These are phyloP conservation scores for Enteromius unitaeniatus DNA, from an alignment of 2,797 vertebrate genomes.

Conservation along the genomic window DNA sequence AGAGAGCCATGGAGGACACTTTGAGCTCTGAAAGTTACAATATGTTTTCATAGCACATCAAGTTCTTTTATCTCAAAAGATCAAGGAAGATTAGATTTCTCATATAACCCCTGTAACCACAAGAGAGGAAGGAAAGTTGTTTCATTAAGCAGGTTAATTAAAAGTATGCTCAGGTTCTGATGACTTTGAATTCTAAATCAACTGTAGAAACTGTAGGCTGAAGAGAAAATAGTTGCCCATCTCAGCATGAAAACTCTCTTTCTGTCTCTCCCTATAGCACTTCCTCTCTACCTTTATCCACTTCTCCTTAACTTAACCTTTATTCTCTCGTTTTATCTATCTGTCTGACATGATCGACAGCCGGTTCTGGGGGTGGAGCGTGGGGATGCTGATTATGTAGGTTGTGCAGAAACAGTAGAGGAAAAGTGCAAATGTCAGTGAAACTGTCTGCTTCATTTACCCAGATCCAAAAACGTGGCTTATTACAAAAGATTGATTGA, in stretches of 20 bases:
- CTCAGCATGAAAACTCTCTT: neutral
- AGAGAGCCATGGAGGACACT: neutral
- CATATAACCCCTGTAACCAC: constrained; percentile 10
- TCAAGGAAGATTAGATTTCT: constrained; percentile 24
- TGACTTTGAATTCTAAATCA: constrained; percentile 27
- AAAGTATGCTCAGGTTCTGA: constrained; percentile 24
- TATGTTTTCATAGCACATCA: neutral
- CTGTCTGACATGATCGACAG: constrained; percentile 17
- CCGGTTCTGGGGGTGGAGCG: constrained; percentile 26
- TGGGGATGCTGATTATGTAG: constrained; percentile 42
- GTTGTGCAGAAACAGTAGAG: constrained; percentile 36
- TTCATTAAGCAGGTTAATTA: constrained; percentile 41
- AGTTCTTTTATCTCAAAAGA: constrained; percentile 17
- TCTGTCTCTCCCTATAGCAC: neutral
- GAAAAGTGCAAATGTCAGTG: constrained; percentile 47
- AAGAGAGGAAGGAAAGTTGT: constrained; percentile 19
- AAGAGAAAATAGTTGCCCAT: neutral
- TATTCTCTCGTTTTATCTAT: constrained; percentile 2
- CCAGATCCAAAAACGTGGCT: constrained; percentile 48
- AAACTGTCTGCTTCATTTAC: constrained; percentile 55
- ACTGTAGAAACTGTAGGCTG: neutral
- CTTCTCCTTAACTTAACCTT: neutral
- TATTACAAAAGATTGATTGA: constrained; percentile 57
- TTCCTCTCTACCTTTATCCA: neutral
- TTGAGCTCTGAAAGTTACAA: constrained; percentile 2